A percentile compares a stretch with the other conserved stretches of the same genome.
Conservation (phyloP, 1,140 invertebrate genomes). For the Yoshiicerus persimilis region DNA sequence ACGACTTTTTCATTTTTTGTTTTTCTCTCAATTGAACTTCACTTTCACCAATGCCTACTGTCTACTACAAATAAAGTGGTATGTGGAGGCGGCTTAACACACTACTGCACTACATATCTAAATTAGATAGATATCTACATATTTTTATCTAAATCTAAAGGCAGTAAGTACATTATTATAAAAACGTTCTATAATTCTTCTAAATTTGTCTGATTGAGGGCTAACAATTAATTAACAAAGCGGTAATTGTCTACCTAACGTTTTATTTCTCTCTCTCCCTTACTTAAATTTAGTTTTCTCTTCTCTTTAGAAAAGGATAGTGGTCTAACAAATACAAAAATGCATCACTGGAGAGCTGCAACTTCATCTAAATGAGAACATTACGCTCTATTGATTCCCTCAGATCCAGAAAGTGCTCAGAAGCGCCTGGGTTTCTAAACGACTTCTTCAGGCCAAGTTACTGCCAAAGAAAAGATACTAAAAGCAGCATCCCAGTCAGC, state of each 20-base stretch:
- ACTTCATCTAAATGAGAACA: neutral
- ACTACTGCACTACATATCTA: neutral
- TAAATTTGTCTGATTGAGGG: too few species aligned
- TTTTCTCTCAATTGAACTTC: neutral
- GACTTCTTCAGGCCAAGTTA: conserved; percentile 3
- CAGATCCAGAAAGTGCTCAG: neutral
- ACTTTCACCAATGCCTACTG: neutral
- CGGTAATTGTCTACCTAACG: too few species aligned
- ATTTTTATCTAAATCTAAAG: neutral
- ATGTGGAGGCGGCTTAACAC: neutral
- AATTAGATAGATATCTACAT: neutral
- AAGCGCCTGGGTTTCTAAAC: neutral
- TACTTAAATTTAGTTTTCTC: neutral
- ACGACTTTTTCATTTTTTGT: neutral
- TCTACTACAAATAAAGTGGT: neutral
- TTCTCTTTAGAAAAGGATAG: neutral
- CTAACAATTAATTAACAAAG: too few species aligned
- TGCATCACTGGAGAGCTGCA: conserved; percentile 5
- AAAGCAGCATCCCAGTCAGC: neutral
- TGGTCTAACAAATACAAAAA: neutral
- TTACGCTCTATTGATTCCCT: conserved; percentile 29
- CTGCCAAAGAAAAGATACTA: neutral
- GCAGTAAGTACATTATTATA: too few species aligned
- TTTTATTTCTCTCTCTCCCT: too few species aligned
- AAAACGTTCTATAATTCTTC: too few species aligned